Evolutionary conservation across 1,140 invertebrate species (phyloP).

Genomic region (Venturia canescens): DNA sequence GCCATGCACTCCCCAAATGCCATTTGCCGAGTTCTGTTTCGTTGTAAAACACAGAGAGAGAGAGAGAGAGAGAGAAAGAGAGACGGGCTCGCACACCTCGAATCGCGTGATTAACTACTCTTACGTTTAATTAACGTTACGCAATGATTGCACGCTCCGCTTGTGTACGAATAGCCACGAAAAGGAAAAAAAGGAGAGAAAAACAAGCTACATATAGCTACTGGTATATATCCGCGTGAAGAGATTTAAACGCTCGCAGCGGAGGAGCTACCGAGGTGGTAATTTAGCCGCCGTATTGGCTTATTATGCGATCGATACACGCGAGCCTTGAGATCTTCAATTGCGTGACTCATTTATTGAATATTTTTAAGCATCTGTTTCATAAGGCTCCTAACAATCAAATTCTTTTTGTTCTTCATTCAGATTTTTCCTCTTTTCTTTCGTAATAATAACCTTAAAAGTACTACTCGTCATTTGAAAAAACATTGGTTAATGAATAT

Average conservation of each 20-base stretch:
- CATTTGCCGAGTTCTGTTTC: conserved; percentile 3
- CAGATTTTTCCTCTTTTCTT: not conserved
- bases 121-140: conserved; percentile 27
- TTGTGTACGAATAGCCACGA: conserved; percentile 16
- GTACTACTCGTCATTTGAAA: too few relatives aligned
- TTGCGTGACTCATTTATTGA: conserved; percentile 2
- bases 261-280: conserved; percentile 1
- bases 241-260: conserved; percentile 9
- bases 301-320: conserved; percentile 22
- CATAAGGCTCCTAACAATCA: not conserved
- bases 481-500: too few relatives aligned
- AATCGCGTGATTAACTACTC: conserved; percentile 31
- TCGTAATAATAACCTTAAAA: too few relatives aligned
- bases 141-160: conserved; percentile 21
- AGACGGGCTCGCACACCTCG: conserved; percentile 3
- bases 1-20: conserved; percentile 28
- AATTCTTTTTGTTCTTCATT: not conserved
- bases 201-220: conserved; percentile 20
- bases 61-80: too few relatives aligned
- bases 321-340: conserved; percentile 19
- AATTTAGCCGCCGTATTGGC: conserved; percentile 20
- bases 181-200: not conserved
- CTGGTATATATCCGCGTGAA: conserved; percentile 8
- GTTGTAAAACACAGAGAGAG: not conserved
- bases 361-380: not conserved